phyloP scores from a whole-genome alignment of 2,888 invertebrate genomes.

The Lingula anatina region DNA sequence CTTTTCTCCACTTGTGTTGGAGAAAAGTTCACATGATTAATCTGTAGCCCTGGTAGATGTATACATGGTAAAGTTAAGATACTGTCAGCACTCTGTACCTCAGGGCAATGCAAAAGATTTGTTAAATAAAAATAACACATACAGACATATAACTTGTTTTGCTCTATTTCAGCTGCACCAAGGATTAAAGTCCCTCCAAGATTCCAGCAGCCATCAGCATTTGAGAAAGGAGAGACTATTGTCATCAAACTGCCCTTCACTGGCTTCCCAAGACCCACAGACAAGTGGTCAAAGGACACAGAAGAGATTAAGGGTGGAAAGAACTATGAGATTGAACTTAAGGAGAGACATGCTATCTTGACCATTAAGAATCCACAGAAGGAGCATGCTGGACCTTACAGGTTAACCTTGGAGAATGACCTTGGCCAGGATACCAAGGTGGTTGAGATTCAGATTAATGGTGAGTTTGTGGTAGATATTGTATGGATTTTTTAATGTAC shows the following conservation, averaged over 20 bases:
- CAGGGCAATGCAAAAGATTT: no score
- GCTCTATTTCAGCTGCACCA: conserved; percentile 76
- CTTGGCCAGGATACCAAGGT: conserved; percentile 90
- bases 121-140: no score
- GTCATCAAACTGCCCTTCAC: conserved; percentile 97
- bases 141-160: no score
- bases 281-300: conserved; percentile 90
- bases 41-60: no score
- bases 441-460: conserved; percentile 94
- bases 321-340: conserved; percentile 39
- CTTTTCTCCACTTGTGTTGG: no score
- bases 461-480: conserved; percentile 50
- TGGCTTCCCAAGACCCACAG: conserved; percentile 90
- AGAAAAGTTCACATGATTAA: no score
- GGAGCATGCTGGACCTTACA: conserved; percentile 91
- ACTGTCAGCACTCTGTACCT: no score
- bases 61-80: no score
- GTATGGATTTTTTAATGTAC: no score
- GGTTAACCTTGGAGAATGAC: conserved; percentile 92
- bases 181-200: conserved; percentile 95
- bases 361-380: conserved; percentile 92
- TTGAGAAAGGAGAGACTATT: conserved; percentile 96
- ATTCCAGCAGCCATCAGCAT: conserved; percentile 94
- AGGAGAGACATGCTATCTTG: conserved; percentile 88
- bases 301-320: conserved; percentile 58